These are phyloP conservation scores for Ceyx erithaca DNA, from an alignment of 2,797 vertebrate species.

Conservation along the genomic window DNA sequence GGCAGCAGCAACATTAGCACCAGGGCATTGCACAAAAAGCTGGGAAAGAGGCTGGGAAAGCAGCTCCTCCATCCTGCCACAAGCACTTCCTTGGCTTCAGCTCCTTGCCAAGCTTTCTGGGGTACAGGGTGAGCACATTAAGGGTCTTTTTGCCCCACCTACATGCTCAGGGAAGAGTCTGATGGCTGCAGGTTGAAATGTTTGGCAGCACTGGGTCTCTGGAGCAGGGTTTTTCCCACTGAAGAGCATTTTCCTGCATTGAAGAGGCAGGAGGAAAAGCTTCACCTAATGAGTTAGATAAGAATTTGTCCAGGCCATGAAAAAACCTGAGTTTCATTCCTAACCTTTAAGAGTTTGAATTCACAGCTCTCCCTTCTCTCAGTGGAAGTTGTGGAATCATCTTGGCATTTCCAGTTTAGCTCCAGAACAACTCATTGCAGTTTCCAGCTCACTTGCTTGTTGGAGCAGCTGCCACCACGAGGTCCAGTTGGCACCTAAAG, in stretches of 20 bases:
- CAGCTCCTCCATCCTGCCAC: not conserved
- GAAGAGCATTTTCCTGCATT: not conserved
- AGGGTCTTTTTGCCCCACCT: not conserved
- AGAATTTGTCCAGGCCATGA: not conserved
- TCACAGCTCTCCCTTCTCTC: not conserved
- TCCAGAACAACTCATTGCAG: conserved; percentile 47
- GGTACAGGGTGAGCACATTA: not conserved
- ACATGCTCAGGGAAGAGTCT: not conserved
- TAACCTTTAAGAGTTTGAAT: not conserved
- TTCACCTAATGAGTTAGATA: not conserved
- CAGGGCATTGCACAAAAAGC: not conserved
- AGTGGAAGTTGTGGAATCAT: conserved; percentile 25
- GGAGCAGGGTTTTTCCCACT: not conserved
- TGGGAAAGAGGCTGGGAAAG: not conserved
- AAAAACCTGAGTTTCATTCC: not conserved
- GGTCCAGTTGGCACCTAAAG: conserved; percentile 65
- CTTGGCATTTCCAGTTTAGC: conserved; percentile 61
- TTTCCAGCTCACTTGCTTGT: conserved; percentile 41
- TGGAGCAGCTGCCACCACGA: conserved; percentile 57
- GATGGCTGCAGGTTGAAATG: not conserved
- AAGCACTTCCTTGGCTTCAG: not conserved
- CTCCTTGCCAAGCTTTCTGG: not conserved
- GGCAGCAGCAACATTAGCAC: conserved; percentile 7
- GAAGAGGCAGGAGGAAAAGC: not conserved
- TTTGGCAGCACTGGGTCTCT: not conserved